phyloP scores from a whole-genome alignment of 2,113 vertebrate species.

The Callionymus lyra region DNA sequence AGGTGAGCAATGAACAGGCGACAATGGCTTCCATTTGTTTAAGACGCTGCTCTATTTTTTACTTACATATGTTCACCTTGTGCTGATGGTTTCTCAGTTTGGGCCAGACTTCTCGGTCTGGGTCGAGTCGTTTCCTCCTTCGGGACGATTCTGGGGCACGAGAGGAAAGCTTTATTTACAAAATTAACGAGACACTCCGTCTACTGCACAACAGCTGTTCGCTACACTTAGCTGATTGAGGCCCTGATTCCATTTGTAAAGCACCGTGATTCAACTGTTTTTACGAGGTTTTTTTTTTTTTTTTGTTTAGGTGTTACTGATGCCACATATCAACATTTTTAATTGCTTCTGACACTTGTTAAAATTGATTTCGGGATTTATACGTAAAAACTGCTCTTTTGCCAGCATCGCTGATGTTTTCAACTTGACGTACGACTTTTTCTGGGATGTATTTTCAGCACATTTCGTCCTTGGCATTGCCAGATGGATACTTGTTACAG shows the following conservation, averaged over 20 bases:
- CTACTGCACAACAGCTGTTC: constrained; percentile 58
- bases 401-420: too few species aligned
- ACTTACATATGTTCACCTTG: constrained; percentile 34
- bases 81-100: constrained; percentile 15
- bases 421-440: too few species aligned
- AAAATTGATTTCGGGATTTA: too few species aligned
- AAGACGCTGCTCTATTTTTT: constrained; percentile 27
- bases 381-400: too few species aligned
- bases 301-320: constrained; percentile 24
- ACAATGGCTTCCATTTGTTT: constrained; percentile 42
- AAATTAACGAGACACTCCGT: constrained; percentile 57
- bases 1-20: constrained; percentile 35
- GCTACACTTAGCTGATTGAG: constrained; percentile 59
- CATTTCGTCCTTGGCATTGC: too few species aligned
- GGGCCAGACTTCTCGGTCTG: constrained; percentile 33
- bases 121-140: constrained; percentile 43
- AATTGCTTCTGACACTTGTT: too few species aligned
- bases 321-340: constrained; percentile 35
- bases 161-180: constrained; percentile 64
- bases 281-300: constrained; percentile 49
- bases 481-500: too few species aligned
- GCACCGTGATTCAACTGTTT: too few species aligned
- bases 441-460: too few species aligned
- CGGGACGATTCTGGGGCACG: constrained; percentile 57
- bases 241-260: constrained; percentile 26